Conservation (phyloP, 2,113 vertebrate genomes). For the Indicator indicator region DNA sequence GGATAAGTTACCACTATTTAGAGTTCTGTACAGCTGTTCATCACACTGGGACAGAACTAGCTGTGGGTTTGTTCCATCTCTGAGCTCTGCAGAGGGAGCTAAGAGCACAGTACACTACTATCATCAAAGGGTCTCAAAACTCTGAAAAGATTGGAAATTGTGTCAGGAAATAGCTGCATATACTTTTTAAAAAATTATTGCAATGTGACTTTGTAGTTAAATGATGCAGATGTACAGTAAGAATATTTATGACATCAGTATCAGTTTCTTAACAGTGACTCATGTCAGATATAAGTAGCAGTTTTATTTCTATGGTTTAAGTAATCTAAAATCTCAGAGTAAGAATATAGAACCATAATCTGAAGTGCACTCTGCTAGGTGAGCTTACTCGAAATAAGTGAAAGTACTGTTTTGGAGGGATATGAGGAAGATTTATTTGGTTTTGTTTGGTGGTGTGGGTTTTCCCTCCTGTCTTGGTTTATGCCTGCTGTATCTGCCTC, state of each 20-base stretch:
- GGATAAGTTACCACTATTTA: background rate
- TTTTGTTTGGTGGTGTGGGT: background rate
- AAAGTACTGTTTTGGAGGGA: background rate
- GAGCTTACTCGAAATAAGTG: conserved; percentile 1
- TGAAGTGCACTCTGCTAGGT: background rate
- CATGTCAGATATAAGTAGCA: background rate
- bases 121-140: background rate
- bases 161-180: background rate
- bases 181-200: background rate
- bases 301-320: background rate
- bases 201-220: background rate
- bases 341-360: background rate
- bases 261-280: background rate
- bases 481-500: background rate
- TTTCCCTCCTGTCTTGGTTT: background rate
- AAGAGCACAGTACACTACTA: background rate
- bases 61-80: background rate
- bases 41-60: background rate
- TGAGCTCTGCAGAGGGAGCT: conserved; percentile 48
- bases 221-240: background rate
- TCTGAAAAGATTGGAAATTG: background rate
- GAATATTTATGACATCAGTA: background rate
- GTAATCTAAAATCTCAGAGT: background rate
- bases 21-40: background rate
- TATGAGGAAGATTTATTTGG: background rate